Evolutionary conservation across 2,113 vertebrate genomes (phyloP).

Genomic region (Erinaceus europaeus): DNA sequence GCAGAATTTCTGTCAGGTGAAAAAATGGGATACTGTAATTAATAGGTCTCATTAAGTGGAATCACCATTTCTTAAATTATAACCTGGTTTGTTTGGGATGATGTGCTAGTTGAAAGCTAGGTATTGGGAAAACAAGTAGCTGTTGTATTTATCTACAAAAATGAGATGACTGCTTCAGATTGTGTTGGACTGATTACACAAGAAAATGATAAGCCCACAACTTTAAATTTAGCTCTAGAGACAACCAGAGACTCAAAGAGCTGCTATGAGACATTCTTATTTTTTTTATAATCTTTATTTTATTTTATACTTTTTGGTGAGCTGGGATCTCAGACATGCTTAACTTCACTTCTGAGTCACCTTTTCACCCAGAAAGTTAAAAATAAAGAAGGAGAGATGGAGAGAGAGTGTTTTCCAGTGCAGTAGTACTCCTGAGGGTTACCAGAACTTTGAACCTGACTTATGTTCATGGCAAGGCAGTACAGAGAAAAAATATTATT

Average conservation of each 20-base stretch:
- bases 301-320: too few species aligned
- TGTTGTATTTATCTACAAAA: constrained; percentile 7
- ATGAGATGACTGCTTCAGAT: not conserved
- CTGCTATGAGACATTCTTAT: not conserved
- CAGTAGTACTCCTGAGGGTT: too few species aligned
- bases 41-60: constrained; percentile 15
- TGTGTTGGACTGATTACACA: not conserved
- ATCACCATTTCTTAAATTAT: constrained; percentile 41
- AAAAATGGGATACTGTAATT: constrained; percentile 42
- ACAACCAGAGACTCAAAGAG: not conserved
- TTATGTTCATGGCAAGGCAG: too few species aligned
- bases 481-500: not conserved
- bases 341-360: too few species aligned
- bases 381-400: too few species aligned
- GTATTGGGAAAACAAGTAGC: constrained; percentile 36
- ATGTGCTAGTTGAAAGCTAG: constrained; percentile 18
- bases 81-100: constrained; percentile 37
- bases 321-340: too few species aligned
- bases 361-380: too few species aligned
- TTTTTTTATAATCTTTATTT: not conserved
- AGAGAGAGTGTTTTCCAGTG: too few species aligned
- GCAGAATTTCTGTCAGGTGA: constrained; percentile 11
- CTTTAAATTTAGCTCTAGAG: not conserved
- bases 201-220: not conserved
- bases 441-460: too few species aligned